Conservation (phyloP, 2,888 invertebrate genomes). For the Agonopterix subpropinquella region DNA sequence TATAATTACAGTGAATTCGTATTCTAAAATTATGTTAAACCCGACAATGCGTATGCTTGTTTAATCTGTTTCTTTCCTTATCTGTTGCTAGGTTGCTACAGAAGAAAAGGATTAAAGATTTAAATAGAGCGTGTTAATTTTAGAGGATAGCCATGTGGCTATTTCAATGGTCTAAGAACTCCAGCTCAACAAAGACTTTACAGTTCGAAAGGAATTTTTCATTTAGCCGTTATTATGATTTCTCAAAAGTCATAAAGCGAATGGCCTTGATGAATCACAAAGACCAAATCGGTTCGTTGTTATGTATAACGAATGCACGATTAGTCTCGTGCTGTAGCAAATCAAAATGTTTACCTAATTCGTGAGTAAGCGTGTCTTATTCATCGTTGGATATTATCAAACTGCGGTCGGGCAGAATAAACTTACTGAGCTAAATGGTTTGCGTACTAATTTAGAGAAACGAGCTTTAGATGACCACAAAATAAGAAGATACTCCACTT, state of each 20-base stretch:
- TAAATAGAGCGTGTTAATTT: too few relatives aligned
- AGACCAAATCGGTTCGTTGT: constrained; percentile 28
- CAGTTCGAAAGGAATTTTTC: constrained; percentile 13
- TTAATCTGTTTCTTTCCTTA: too few relatives aligned
- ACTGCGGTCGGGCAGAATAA: constrained; percentile 3
- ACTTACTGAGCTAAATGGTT: background rate
- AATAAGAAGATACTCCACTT: too few relatives aligned
- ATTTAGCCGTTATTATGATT: background rate
- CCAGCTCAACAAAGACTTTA: constrained; percentile 10
- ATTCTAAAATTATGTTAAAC: too few relatives aligned
- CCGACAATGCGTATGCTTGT: too few relatives aligned
- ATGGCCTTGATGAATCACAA: constrained; percentile 27
- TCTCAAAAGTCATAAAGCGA: constrained; percentile 24
- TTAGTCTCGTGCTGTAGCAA: constrained; percentile 34
- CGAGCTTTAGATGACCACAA: too few relatives aligned
- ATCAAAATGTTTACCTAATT: constrained; percentile 42
- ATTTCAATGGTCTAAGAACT: background rate
- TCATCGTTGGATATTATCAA: constrained; percentile 22
- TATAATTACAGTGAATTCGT: too few relatives aligned
- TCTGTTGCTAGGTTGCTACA: too few relatives aligned
- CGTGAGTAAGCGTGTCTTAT: constrained; percentile 32
- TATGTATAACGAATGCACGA: constrained; percentile 31
- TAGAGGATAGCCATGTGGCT: too few relatives aligned
- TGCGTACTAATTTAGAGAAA: background rate
- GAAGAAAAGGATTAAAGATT: too few relatives aligned